phyloP scores from a whole-genome alignment of 1,140 invertebrate genomes.

The Drosophila baimaii region DNA sequence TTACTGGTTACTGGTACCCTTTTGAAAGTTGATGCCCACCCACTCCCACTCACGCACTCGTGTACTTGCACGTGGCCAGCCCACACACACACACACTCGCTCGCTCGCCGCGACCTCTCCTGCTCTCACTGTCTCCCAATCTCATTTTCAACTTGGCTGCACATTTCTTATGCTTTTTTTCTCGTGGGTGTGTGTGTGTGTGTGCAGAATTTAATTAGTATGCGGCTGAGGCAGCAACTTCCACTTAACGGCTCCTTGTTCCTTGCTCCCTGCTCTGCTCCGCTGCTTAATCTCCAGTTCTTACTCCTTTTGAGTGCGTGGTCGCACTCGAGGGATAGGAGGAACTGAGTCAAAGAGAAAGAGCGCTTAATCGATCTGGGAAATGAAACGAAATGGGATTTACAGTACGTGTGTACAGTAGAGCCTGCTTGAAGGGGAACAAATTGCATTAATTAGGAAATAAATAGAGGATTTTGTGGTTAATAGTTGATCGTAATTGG shows the following conservation, averaged over 20 bases:
- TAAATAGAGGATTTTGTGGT: background rate
- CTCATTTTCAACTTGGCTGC: constrained; percentile 54
- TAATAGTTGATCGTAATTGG: background rate
- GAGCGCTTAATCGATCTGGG: constrained; percentile 66
- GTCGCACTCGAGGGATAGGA: constrained; percentile 55
- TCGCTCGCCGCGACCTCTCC: background rate
- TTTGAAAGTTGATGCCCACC: constrained; percentile 29
- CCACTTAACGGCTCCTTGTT: constrained; percentile 18
- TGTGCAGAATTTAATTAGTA: constrained; percentile 68
- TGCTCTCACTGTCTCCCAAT: constrained; percentile 11
- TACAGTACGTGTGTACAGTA: constrained; percentile 5
- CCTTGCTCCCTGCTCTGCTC: background rate
- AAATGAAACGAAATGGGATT: constrained; percentile 42
- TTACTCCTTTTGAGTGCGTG: constrained; percentile 30
- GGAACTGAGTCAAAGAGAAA: constrained; percentile 49
- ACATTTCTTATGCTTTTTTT: constrained; percentile 37
- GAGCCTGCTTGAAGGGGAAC: background rate
- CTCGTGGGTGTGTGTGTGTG: constrained; percentile 13
- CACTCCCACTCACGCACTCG: constrained; percentile 12
- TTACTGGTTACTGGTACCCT: constrained; percentile 9
- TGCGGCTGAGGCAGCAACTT: constrained; percentile 34
- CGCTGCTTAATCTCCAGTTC: background rate
- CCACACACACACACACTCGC: background rate
- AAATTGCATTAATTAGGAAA: background rate
- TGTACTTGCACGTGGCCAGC: constrained; percentile 24